Evolutionary conservation across 1,140 invertebrate species (phyloP), one percentile per base, ranked within the genome.

Genomic region (Neodiprion virginianus): DNA sequence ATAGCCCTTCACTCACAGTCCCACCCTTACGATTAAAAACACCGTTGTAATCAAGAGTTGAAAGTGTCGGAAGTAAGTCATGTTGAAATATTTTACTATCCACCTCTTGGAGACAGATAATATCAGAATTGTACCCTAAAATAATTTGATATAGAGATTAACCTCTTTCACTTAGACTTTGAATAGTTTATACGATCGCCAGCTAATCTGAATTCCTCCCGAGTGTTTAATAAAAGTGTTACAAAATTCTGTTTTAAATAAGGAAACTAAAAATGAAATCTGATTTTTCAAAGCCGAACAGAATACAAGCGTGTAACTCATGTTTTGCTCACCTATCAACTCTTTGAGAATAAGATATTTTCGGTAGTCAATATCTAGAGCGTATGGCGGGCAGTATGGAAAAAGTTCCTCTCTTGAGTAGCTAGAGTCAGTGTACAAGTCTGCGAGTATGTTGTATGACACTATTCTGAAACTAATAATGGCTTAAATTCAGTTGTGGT

Each of bases 101-200:
- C 0, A 98, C 95, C 91, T 99, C 97, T 93, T 99, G 97, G 12
- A 99, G 87, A 82, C 96, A 98, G 53, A 97, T 90, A 67, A 98
- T 89, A 87, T 99, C 97, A 48, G 92, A 92, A 89, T 98, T 95
- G 80, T 97, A 98, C 17, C 96, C 96, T 92, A 77, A 72, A 87
- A 82, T 77, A 70, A 87, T 1, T 74, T 47, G 53, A 23, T 21
- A 87, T 71, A 76, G 71, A 72, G 79, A 80, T 75, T 67, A 49
- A 71, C 5, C 28, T 40, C 28, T 75, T 65, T 71, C 49, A 72
- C 12, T 4, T 69, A 66, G 48, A 71, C 28, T 40, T 40, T 40
- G 28, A 5, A 40, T 5, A 75, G 71, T 12, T 48, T 74, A 70
- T 5, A 40, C 28, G 28, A 40, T 40, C 28, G 28, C 28, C 28